Conservation (phyloP, 2,797 vertebrate genomes). For the Buceros bicornis region DNA sequence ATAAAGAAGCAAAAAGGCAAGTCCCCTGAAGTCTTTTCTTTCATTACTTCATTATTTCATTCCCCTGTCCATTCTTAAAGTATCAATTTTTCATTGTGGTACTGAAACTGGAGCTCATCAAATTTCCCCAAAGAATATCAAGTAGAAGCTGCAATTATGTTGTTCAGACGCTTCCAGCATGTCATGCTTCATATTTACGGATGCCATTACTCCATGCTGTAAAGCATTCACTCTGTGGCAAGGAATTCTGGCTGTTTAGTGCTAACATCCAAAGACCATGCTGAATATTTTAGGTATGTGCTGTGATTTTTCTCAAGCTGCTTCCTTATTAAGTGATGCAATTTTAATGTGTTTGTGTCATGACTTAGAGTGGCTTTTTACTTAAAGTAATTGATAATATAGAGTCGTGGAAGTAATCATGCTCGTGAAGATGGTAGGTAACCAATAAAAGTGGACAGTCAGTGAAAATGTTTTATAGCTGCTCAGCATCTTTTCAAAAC, state of each 20-base stretch:
- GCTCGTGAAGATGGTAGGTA: background rate
- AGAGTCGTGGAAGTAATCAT: background rate
- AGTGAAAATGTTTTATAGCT: background rate
- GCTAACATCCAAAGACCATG: background rate
- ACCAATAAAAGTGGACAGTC: background rate
- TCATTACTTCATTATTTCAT: background rate
- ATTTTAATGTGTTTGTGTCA: constrained; percentile 15
- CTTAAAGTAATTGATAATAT: background rate
- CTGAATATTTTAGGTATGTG: background rate
- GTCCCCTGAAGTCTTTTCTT: background rate
- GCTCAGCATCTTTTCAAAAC: background rate
- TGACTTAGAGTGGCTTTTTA: background rate
- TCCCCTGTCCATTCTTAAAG: constrained; percentile 2
- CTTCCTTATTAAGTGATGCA: constrained; percentile 3
- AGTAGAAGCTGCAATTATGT: constrained; percentile 6
- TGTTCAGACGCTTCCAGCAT: background rate
- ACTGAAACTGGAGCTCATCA: background rate
- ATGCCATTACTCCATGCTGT: background rate
- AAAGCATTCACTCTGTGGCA: background rate
- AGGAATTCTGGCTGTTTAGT: background rate
- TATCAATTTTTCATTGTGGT: constrained; percentile 7
- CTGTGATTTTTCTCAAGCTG: background rate
- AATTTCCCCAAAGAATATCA: background rate
- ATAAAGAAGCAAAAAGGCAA: background rate
- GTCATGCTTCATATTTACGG: background rate